Evolutionary conservation across 2,797 vertebrate genomes (phyloP).

Genomic region (Parambassis ranga): DNA sequence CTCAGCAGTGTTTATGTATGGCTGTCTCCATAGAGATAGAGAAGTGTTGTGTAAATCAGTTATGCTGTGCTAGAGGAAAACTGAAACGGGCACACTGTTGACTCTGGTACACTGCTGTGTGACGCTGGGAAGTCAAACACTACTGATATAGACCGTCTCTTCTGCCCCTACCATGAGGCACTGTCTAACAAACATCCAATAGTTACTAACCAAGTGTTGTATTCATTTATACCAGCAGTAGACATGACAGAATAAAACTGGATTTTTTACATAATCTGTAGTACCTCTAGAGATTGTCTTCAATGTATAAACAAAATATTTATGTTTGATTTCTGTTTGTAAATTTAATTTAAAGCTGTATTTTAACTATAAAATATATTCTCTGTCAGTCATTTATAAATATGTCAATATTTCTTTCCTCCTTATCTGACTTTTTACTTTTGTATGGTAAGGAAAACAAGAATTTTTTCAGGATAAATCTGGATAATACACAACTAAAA

Average conservation of each 20-base stretch:
- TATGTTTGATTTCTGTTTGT: not conserved
- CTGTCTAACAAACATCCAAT: not conserved
- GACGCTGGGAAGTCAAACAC: conserved; percentile 34
- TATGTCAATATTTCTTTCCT: too few species aligned
- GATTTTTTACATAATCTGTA: not conserved
- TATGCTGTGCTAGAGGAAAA: conserved; percentile 58
- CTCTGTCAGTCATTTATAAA: too few species aligned
- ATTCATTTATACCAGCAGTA: not conserved
- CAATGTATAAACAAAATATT: not conserved
- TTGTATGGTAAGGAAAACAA: too few species aligned
- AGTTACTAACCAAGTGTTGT: not conserved
- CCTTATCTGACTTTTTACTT: too few species aligned
- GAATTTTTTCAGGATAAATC: too few species aligned
- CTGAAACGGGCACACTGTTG: conserved; percentile 49
- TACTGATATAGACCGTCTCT: not conserved
- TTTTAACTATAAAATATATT: too few species aligned
- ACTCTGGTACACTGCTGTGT: conserved; percentile 23
- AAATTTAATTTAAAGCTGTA: not conserved
- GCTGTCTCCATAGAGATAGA: conserved; percentile 71
- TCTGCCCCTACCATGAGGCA: not conserved
- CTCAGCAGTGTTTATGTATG: conserved; percentile 74
- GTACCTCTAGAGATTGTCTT: too few species aligned
- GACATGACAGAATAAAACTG: not conserved
- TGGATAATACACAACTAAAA: too few species aligned
- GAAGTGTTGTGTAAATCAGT: conserved; percentile 75